Base-by-base conservation (phyloP, 2,888 invertebrate species). In the Drosophila anomelani region DNA sequence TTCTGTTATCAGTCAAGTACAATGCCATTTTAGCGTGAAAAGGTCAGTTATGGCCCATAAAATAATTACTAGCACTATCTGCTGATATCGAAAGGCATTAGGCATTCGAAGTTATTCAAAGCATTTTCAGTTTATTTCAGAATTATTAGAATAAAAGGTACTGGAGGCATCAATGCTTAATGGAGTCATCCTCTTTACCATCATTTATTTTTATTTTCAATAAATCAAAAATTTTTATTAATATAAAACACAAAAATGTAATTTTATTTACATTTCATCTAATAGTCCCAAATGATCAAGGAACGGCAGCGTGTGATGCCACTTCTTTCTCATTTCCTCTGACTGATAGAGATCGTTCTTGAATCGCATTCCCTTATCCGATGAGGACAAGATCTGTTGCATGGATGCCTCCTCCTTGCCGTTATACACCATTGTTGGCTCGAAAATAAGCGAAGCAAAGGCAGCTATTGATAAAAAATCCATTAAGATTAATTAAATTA, bases 371-470 rank as follows among this genome's bases (percentile, higher is more conserved):
- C 86, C 90, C 6, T 76, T 73, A n/a, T 91, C 91, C 49, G 83
- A 80, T 75, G 3, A 8, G 8, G 44, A 44, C 13, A 91, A 66
- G 8, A 90, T 59, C 1, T 87, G 78, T 36, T 89, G 75, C 41
- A 92, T 90, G 41, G 90, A 90, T 6, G 91, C 91, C 75, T 90
- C 88, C 3, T 84, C 87, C 5, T 85, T 75, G n/a, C 91, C 80
- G 36, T 80, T 79, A 58, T 90, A 88, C 0, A 90, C 57, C 90
- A 90, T 88, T 0, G 88, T 76, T 0, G 92, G 90, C 49, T 91
- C 86, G 4, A 92, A 78, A 2, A 90, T 70, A 82, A 53, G 89
- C 0, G 46, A 89, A 1, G 92, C 26, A 26, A 46, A 46, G 9
- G n/a, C 70, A 6, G 86, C 92, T 92, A 59, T 8, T 2, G 13